Evolutionary conservation across 2,888 invertebrate genomes (phyloP).

Genomic region (Pseudoips prasinana): DNA sequence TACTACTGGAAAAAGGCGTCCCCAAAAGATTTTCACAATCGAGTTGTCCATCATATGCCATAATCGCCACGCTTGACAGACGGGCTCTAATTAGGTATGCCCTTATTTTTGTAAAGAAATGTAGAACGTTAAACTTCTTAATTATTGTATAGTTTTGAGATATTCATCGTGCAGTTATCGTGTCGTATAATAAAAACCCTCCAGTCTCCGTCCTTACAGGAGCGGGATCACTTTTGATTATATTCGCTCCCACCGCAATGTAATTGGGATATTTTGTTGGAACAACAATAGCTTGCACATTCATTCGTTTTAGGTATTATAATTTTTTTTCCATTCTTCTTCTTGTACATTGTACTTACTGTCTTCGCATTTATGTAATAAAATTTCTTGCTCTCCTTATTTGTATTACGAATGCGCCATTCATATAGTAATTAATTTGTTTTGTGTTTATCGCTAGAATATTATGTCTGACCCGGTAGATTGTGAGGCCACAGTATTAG

Average conservation of each 20-base stretch:
- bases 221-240: conserved; percentile 75
- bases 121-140: no score
- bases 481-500: no score
- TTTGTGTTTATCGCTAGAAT: conserved; percentile 12
- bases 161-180: neutral
- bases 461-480: conserved; percentile 8
- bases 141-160: no score
- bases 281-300: conserved; percentile 72
- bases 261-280: conserved; percentile 78
- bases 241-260: conserved; percentile 71
- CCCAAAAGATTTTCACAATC: no score
- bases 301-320: conserved; percentile 73
- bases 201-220: conserved; percentile 31
- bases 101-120: no score
- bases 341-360: conserved; percentile 23
- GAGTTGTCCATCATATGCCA: no score
- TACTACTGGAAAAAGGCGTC: no score
- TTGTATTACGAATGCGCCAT: conserved; percentile 15
- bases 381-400: conserved; percentile 18
- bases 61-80: no score
- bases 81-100: no score
- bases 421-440: conserved; percentile 16
- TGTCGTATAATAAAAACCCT: neutral
- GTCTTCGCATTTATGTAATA: conserved; percentile 22
- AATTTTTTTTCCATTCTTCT: conserved; percentile 54